phyloP scores from a whole-genome alignment of 1,140 invertebrate species.

The Panagrolaimus sp. region DNA sequence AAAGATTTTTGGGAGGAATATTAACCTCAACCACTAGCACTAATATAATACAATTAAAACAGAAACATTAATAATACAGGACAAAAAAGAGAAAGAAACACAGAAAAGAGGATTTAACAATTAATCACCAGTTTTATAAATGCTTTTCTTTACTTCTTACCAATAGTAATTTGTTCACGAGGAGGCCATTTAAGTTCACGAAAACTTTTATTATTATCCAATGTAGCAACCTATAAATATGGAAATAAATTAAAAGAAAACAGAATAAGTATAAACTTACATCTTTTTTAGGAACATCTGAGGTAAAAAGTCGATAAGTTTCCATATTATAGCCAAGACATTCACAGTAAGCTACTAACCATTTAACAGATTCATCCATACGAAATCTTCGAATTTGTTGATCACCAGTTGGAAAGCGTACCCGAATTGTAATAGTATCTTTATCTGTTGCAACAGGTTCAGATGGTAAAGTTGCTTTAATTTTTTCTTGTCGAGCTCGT shows the following conservation, averaged over 20 bases:
- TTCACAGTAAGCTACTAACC: slow-evolving; percentile 15
- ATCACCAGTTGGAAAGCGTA: slow-evolving; percentile 38
- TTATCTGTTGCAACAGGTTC: slow-evolving; percentile 29
- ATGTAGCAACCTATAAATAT: slow-evolving; percentile 17
- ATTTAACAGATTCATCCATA: slow-evolving; percentile 24
- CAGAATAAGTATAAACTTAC: slow-evolving; percentile 17
- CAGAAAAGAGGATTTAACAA: too few species aligned
- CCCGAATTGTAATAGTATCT: slow-evolving; percentile 33
- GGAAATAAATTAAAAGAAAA: neutral
- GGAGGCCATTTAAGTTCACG: slow-evolving; percentile 34
- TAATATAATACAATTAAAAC: too few species aligned
- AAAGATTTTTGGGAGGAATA: too few species aligned
- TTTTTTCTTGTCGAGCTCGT: slow-evolving; percentile 17
- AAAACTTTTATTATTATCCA: slow-evolving; percentile 40
- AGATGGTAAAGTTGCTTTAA: slow-evolving; percentile 30
- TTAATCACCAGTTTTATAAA: too few species aligned
- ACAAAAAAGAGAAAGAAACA: too few species aligned
- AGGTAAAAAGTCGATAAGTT: slow-evolving; percentile 30
- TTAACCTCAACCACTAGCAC: too few species aligned
- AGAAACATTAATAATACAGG: too few species aligned
- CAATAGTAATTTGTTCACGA: slow-evolving; percentile 36
- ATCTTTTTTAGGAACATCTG: slow-evolving; percentile 38
- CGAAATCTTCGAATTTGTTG: slow-evolving; percentile 37
- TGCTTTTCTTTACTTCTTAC: slow-evolving; percentile 37
- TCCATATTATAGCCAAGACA: neutral